phyloP scores from a whole-genome alignment of 1,140 invertebrate species.

The Archegozetes longisetosus region DNA sequence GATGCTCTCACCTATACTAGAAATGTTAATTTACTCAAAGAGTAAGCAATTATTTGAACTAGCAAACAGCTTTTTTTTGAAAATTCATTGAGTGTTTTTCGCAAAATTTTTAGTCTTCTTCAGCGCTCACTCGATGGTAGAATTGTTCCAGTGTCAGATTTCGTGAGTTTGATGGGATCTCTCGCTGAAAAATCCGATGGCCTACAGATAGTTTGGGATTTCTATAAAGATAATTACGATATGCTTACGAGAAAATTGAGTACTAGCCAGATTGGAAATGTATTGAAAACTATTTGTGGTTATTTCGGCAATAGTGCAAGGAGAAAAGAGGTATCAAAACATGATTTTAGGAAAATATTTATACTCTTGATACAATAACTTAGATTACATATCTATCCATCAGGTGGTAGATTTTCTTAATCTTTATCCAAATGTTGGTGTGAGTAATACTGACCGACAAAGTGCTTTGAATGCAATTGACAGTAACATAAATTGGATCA shows the following conservation, averaged over 20 bases:
- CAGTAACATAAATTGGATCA: neutral
- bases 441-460: neutral
- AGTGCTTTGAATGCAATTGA: neutral
- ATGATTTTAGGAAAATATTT: too few relatives aligned
- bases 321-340: neutral
- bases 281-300: neutral
- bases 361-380: neutral
- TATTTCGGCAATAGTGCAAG: neutral
- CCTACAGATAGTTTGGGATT: conserved; percentile 4
- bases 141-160: neutral
- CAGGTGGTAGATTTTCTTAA: neutral
- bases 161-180: neutral
- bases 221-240: conserved; percentile 8
- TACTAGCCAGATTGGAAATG: neutral
- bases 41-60: neutral
- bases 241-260: conserved; percentile 8
- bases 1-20: neutral
- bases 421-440: neutral
- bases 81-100: neutral
- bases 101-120: neutral
- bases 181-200: neutral
- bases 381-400: neutral
- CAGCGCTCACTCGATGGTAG: neutral
- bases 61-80: neutral
- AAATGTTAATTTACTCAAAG: neutral